Evolutionary conservation across 2,113 vertebrate species (phyloP).

Genomic region (Carollia perspicillata): DNA sequence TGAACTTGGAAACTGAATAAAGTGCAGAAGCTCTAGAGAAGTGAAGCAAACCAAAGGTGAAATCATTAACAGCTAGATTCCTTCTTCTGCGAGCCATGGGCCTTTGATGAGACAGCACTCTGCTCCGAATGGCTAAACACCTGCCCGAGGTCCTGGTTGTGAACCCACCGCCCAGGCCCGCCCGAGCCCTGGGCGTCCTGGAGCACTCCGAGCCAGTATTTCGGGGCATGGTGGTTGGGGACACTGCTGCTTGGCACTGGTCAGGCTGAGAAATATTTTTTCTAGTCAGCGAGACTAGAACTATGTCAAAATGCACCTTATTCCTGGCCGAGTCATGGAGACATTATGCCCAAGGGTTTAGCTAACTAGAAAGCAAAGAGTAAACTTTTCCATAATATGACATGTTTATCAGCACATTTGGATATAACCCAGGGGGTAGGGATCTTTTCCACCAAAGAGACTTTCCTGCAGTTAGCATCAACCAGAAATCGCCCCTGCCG

Average conservation of each 20-base stretch:
- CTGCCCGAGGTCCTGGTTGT: not conserved
- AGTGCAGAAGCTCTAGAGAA: not conserved
- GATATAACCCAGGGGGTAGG: not conserved
- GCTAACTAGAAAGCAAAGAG: not conserved
- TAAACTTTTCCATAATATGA: not conserved
- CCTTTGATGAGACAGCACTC: constrained; percentile 64
- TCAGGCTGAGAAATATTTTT: constrained; percentile 43
- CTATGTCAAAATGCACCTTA: constrained; percentile 21
- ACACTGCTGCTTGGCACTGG: not conserved
- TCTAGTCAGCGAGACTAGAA: constrained; percentile 11
- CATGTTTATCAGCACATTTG: not conserved
- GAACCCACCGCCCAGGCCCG: not conserved
- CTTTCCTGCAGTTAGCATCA: not conserved
- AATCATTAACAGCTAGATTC: not conserved
- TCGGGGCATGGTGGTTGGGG: fast-evolving
- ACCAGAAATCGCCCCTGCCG: not conserved
- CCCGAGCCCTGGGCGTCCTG: not conserved
- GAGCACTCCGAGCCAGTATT: not conserved
- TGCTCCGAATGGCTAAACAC: not conserved
- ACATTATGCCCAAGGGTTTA: not conserved
- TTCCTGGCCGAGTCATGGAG: not conserved
- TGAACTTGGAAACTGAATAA: constrained; percentile 15
- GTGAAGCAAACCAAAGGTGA: not conserved
- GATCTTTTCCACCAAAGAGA: not conserved
- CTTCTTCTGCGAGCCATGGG: constrained; percentile 56